A percentile compares a stretch with the other conserved stretches of the same genome.
These are phyloP conservation scores for Cololabis saira DNA, from an alignment of 2,113 vertebrate genomes.

Conservation along the genomic window DNA sequence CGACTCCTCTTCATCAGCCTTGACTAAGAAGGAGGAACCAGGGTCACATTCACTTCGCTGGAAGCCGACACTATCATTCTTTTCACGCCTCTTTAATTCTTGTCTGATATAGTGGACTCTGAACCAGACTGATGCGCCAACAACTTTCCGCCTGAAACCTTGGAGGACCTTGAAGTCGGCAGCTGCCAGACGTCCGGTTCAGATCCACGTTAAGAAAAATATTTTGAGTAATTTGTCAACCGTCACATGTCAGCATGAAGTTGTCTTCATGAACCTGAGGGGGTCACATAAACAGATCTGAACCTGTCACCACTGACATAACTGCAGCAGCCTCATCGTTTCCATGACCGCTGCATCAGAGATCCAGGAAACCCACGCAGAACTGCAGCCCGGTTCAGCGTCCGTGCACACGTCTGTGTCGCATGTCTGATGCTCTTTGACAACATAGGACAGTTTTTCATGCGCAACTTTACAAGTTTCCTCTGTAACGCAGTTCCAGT, in stretches of 20 bases:
- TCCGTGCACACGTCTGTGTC: no score
- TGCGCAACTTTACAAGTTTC: no score
- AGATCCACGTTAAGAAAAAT: not conserved
- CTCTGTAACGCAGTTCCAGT: not conserved
- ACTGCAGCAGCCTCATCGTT: no score
- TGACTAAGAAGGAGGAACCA: rapidly evolving
- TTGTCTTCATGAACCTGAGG: no score
- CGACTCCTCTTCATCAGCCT: not conserved
- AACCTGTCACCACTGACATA: no score
- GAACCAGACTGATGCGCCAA: not conserved
- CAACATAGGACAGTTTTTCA: no score
- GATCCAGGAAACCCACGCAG: no score
- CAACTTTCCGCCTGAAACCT: not conserved
- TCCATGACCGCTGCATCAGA: no score
- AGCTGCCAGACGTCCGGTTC: not conserved
- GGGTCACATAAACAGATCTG: no score
- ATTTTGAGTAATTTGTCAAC: not conserved
- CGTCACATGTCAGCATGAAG: not conserved
- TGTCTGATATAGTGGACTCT: not conserved
- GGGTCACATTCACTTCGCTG: conserved; percentile 9
- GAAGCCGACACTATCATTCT: not conserved
- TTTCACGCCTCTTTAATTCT: conserved; percentile 10
- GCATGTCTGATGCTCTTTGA: no score
- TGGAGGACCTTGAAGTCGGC: conserved; percentile 1
- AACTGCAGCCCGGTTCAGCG: no score